Percentiles rank a stretch among this genome's conserved stretches.
These are phyloP conservation scores for Myripristis jacobus DNA, from an alignment of 2,797 vertebrate species.

Conservation along the genomic window DNA sequence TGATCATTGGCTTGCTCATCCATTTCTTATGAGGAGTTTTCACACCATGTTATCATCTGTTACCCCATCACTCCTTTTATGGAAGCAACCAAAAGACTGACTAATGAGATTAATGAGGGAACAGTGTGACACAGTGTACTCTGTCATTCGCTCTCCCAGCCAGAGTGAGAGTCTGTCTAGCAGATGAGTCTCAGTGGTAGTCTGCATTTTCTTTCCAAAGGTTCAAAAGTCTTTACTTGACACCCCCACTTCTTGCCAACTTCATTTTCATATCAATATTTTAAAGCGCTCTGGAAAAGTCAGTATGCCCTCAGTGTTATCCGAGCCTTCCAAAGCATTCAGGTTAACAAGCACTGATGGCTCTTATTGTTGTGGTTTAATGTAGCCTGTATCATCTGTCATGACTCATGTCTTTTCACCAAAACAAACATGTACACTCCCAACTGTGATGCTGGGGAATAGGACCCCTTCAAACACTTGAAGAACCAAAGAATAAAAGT, in stretches of 20 bases:
- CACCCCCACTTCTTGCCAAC: not conserved
- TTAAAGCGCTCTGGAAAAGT: conserved; percentile 14
- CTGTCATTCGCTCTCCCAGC: not conserved
- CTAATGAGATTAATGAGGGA: conserved; percentile 1
- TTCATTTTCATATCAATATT: conserved; percentile 30
- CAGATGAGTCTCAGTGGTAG: not conserved
- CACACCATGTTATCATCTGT: not conserved
- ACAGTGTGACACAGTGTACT: conserved; percentile 1
- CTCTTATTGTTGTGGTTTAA: not conserved
- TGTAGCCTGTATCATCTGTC: not conserved
- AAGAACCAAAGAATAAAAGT: too few species aligned
- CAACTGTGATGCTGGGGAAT: too few species aligned
- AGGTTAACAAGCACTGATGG: conserved; percentile 4
- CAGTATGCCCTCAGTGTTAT: conserved; percentile 9
- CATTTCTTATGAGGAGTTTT: not conserved
- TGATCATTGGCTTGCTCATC: not conserved
- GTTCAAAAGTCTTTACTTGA: not conserved
- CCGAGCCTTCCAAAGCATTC: not conserved
- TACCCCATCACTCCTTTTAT: not conserved
- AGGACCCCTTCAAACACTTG: too few species aligned
- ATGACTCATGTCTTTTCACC: not conserved
- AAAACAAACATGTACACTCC: too few species aligned
- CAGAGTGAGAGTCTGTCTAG: not conserved
- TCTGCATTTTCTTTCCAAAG: not conserved
- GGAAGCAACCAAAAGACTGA: not conserved